These are phyloP conservation scores for Dascillus cervinus DNA, from an alignment of 2,888 invertebrate genomes.

Conservation along the genomic window DNA sequence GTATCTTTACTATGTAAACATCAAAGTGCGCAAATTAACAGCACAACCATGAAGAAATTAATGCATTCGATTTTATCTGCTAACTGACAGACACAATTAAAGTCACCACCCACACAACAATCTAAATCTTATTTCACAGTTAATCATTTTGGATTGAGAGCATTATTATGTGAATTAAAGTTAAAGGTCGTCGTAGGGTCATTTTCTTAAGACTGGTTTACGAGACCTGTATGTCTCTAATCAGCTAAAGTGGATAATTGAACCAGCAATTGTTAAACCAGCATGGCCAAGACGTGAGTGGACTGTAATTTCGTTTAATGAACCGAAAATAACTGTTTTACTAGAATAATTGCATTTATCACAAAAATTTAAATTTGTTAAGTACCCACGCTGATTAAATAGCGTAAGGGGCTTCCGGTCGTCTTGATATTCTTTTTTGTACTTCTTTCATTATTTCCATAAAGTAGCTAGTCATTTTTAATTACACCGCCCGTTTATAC, in stretches of 20 bases:
- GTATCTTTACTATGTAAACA: too few species aligned
- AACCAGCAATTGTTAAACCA: too few species aligned
- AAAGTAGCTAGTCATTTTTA: conserved; percentile 15
- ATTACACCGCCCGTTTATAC: conserved; percentile 18
- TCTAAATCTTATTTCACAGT: conserved; percentile 22
- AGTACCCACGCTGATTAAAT: conserved; percentile 21
- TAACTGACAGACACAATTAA: too few species aligned
- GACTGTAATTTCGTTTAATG: too few species aligned
- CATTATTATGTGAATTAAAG: conserved; percentile 22
- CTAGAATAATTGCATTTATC: too few species aligned
- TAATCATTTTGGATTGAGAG: conserved; percentile 19
- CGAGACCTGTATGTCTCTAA: conserved; percentile 24
- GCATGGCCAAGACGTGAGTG: too few species aligned
- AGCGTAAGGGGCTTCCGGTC: conserved; percentile 20
- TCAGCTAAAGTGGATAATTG: conserved; percentile 31
- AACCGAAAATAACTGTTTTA: too few species aligned
- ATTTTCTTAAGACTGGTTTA: conserved; percentile 15
- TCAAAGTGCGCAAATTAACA: too few species aligned
- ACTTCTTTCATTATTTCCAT: conserved; percentile 18
- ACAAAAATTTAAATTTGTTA: too few species aligned
- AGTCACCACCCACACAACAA: conserved; percentile 15
- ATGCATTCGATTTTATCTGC: too few species aligned
- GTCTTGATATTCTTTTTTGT: conserved; percentile 18
- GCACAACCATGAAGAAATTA: too few species aligned
- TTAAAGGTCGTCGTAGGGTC: conserved; percentile 20